These are phyloP conservation scores for Trypoxylon attenuatum DNA, from an alignment of 2,888 invertebrate species.

Conservation along the genomic window DNA sequence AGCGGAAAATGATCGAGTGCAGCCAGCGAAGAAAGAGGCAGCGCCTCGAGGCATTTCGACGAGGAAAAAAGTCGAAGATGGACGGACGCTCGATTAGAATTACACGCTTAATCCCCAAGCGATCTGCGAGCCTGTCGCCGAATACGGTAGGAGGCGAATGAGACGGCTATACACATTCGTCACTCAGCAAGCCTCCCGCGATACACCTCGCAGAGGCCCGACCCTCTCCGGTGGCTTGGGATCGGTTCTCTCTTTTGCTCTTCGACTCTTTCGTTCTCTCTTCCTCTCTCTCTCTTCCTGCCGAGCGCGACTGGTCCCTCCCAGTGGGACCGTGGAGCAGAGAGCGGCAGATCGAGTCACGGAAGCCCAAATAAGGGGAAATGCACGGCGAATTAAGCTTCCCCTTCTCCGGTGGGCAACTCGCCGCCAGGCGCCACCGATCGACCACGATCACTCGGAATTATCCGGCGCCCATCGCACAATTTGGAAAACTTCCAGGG, in stretches of 20 bases:
- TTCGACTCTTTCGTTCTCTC: not conserved
- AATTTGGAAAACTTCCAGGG: not conserved
- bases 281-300: slow-evolving; percentile 33
- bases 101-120: slow-evolving; percentile 41
- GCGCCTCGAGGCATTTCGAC: too few relatives aligned
- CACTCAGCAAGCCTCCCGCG: slow-evolving; percentile 54
- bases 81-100: slow-evolving; percentile 43
- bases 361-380: slow-evolving; percentile 69
- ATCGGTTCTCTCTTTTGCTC: not conserved
- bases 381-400: slow-evolving; percentile 64
- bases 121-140: slow-evolving; percentile 55
- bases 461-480: not conserved
- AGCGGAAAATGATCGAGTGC: too few relatives aligned
- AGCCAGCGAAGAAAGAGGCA: too few relatives aligned
- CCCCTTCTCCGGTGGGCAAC: slow-evolving; percentile 31
- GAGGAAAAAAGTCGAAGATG: too few relatives aligned
- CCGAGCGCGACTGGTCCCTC: slow-evolving; percentile 32
- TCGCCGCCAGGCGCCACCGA: slow-evolving; percentile 21
- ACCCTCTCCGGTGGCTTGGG: slow-evolving; percentile 27
- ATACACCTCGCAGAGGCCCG: slow-evolving; percentile 46
- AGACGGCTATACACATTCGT: slow-evolving; percentile 55
- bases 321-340: too few relatives aligned
- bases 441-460: not conserved
- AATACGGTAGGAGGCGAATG: slow-evolving; percentile 63
- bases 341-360: slow-evolving; percentile 53